These are phyloP conservation scores for Drosophila rhopaloa DNA, from an alignment of 1,140 invertebrate species.

Conservation along the genomic window DNA sequence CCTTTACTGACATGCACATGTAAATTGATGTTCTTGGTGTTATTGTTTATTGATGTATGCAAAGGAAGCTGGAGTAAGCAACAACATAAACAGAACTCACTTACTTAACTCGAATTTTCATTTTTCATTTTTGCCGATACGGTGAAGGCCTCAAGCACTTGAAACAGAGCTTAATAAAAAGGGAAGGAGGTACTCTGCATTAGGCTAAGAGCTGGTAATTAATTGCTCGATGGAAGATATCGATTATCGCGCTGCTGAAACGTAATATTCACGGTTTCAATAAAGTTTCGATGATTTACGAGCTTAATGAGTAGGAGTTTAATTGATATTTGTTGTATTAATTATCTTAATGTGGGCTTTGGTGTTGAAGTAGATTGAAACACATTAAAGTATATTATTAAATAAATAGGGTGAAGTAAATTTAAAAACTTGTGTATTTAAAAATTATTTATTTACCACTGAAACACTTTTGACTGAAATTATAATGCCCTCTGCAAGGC, in stretches of 20 bases:
- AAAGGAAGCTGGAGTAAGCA: constrained; percentile 20
- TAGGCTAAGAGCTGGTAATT: constrained; percentile 42
- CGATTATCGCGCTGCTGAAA: constrained; percentile 34
- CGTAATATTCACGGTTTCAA: constrained; percentile 20
- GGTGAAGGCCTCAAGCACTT: neutral
- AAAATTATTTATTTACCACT: too few species aligned
- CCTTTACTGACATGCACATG: constrained; percentile 50
- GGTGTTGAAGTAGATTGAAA: neutral
- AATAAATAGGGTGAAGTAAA: too few species aligned
- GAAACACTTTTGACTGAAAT: too few species aligned
- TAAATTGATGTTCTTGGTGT: constrained; percentile 52
- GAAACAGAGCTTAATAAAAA: neutral
- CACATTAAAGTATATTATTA: too few species aligned
- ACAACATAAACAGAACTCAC: constrained; percentile 31
- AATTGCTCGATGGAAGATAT: constrained; percentile 41
- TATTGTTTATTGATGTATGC: constrained; percentile 55
- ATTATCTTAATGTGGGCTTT: neutral
- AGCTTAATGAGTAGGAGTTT: constrained; percentile 14
- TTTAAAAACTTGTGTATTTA: too few species aligned
- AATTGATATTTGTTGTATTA: constrained; percentile 8
- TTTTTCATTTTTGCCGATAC: constrained; percentile 30
- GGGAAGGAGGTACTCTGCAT: constrained; percentile 14
- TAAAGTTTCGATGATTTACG: constrained; percentile 31
- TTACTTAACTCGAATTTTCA: constrained; percentile 27
- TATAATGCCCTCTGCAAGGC: too few species aligned